Base-by-base conservation (phyloP, 2,113 vertebrate species). In the Pipa parva region DNA sequence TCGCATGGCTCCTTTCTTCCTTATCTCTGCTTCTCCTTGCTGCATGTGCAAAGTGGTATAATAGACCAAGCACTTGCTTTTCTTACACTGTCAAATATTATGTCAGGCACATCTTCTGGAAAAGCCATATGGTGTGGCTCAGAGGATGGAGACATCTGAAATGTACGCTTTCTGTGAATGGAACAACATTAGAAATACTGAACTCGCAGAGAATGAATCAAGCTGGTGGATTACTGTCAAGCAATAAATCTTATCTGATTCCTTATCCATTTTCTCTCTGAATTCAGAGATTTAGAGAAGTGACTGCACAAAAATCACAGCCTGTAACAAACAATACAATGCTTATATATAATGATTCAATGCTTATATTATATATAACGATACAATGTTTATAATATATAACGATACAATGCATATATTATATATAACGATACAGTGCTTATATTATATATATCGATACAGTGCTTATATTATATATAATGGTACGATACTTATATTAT, bases 1-100 rank as follows among this genome's bases (percentile, higher is more conserved):
- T 39, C 42, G 29, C 24, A 56, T 51, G 55, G 15, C 25, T 11
- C 36, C 24, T 36, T n/a, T 29, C 37, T 65, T 52, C 37, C 63
- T 65, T 65, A 65, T 65, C 63, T 65, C n/a, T 21, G 12, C 25
- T 17, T 26, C 27, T 39, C 63, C 37, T 46, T 46, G 29, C 27
- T 65, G 63, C 63, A 24, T 65, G 48, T 46, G 37, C 20, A 29
- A n/a, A 42, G 25, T 24, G 17, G 20, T 28, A 33, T 50, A 65
- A 65, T 46, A 26, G 20, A 25, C 27, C 28, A n/a, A 8, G 31
- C 22, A 33, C 29, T 67, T 24, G 26, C 37, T 65, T 39, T 15
- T 54, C 24, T 57, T 56, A 46, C n/a, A 27, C 27, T 25, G 25
- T 57, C 52, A 46, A 46, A 21, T 46, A 27, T 52, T 65, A 36